phyloP scores from a whole-genome alignment of 2,888 invertebrate species.

The Thalpophila matura region DNA sequence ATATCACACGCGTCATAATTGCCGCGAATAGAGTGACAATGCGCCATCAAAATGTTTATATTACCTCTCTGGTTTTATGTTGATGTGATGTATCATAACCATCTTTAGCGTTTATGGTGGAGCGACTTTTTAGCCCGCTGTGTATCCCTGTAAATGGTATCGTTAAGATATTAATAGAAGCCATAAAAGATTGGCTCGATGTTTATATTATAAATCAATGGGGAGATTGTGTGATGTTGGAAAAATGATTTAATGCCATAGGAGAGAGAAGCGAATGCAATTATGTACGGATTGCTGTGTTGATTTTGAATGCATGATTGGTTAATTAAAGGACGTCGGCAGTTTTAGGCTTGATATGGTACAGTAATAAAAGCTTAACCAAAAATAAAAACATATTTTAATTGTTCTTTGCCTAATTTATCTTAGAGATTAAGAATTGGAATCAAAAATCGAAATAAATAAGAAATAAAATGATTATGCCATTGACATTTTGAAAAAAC shows the following conservation, averaged over 20 bases:
- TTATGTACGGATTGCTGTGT: constrained; percentile 8
- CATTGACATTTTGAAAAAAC: no score
- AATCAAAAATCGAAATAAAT: no score
- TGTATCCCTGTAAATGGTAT: constrained; percentile 54
- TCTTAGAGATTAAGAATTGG: no score
- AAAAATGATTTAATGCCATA: constrained; percentile 38
- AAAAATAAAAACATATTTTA: no score
- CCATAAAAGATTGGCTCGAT: constrained; percentile 51
- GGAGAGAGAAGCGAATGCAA: constrained; percentile 12
- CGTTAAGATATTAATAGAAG: constrained; percentile 61
- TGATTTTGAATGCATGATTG: constrained; percentile 1
- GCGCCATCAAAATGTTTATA: constrained; percentile 65
- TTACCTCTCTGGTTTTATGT: constrained; percentile 63
- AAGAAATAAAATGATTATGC: no score
- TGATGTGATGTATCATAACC: constrained; percentile 62
- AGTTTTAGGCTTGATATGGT: no score
- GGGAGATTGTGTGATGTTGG: constrained; percentile 39
- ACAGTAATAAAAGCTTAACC: no score
- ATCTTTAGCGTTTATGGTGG: constrained; percentile 53
- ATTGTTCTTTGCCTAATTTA: no score
- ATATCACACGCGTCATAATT: constrained; percentile 65
- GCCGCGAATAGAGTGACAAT: constrained; percentile 67
- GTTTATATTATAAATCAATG: constrained; percentile 58
- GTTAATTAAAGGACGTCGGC: no score
- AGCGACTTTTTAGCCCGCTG: constrained; percentile 44